Evolutionary conservation across 2,888 invertebrate genomes (phyloP).

Genomic region (Acanthosepion pharaonis): DNA sequence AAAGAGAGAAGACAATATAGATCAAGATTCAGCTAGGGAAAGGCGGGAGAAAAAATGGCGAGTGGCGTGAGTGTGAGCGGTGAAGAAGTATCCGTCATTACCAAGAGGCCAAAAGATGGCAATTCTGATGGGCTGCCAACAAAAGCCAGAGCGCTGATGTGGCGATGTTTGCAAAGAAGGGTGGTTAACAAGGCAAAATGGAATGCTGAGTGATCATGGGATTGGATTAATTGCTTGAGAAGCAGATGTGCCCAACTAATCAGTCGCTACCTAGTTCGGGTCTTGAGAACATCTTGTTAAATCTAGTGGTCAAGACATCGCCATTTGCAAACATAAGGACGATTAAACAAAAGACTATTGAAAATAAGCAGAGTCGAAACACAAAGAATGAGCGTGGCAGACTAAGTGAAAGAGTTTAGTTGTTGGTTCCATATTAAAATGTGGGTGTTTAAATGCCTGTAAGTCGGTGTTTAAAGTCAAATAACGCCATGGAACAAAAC

Average conservation of each 20-base stretch:
- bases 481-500: no score
- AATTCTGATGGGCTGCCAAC: background rate
- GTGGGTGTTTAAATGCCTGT: background rate
- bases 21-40: background rate
- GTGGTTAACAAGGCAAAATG: background rate
- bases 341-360: slow-evolving; percentile 20
- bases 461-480: no score
- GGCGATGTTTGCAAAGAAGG: background rate
- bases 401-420: no score
- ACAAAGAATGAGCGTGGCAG: background rate
- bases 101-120: background rate
- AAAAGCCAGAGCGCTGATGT: background rate
- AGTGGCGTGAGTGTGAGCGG: background rate
- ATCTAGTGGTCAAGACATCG: background rate
- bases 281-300: background rate
- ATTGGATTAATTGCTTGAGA: background rate
- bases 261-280: background rate
- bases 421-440: background rate
- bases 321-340: background rate
- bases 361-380: background rate
- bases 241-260: background rate
- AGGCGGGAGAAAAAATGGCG: background rate
- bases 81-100: background rate
- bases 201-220: background rate
- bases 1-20: background rate